Evolutionary conservation across 2,113 vertebrate species (phyloP).

Genomic region (Esox niger): DNA sequence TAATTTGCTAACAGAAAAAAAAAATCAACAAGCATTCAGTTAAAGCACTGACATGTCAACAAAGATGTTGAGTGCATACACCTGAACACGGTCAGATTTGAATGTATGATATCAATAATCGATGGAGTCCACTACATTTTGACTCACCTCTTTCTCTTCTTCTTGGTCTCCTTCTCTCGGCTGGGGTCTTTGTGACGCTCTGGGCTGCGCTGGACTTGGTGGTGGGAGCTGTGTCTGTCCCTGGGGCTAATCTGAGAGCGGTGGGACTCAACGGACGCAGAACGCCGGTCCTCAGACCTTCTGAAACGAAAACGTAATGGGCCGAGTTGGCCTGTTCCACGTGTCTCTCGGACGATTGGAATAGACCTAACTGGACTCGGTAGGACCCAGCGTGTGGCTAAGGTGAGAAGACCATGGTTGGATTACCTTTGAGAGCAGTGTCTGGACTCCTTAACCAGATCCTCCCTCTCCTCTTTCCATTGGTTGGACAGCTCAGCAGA

Average conservation of each 20-base stretch:
- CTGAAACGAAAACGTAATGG: constrained; percentile 31
- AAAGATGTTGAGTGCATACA: not conserved
- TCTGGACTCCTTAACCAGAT: constrained; percentile 45
- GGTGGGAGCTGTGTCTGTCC: constrained; percentile 58
- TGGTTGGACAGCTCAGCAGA: constrained; percentile 86
- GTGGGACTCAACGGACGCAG: constrained; percentile 78
- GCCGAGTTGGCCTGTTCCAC: too few relatives aligned
- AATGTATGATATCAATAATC: not conserved
- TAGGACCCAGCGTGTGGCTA: not conserved
- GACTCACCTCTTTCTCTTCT: constrained; percentile 56
- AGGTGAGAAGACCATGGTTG: not conserved
- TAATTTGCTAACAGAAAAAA: not conserved
- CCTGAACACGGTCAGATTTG: too few relatives aligned
- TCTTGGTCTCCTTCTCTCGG: constrained; percentile 62
- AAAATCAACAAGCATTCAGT: not conserved
- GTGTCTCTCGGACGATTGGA: not conserved
- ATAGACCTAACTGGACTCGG: not conserved
- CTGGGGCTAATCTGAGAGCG: constrained; percentile 71
- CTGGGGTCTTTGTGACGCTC: constrained; percentile 53
- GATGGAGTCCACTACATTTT: not conserved
- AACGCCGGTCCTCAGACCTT: constrained; percentile 58
- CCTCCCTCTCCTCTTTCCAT: constrained; percentile 76
- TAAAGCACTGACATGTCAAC: not conserved
- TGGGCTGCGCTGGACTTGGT: constrained; percentile 65
- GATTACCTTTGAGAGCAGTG: constrained; percentile 72